These are phyloP conservation scores for Callorhinus ursinus DNA, from an alignment of 2,113 vertebrate genomes.

Conservation along the genomic window DNA sequence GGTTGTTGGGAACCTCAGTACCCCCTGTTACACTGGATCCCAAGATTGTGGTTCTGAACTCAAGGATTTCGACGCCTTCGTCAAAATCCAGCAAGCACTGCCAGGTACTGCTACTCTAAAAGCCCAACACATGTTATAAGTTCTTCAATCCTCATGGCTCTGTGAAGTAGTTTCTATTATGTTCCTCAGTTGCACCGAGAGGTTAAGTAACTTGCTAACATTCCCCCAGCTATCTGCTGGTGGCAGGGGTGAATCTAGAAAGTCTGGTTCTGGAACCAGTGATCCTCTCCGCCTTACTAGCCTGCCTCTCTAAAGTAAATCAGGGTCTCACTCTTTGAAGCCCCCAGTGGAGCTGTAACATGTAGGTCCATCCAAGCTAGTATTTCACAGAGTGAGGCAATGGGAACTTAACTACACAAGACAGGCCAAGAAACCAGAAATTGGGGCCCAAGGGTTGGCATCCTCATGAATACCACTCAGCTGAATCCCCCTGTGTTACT, in stretches of 20 bases:
- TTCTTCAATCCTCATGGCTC: neutral
- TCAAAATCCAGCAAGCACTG: neutral
- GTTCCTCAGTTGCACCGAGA: neutral
- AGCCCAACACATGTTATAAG: accelerated
- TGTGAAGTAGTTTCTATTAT: neutral
- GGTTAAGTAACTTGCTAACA: neutral
- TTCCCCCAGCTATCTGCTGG: neutral
- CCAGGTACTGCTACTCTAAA: neutral
- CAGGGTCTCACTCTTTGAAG: neutral
- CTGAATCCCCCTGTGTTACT: neutral
- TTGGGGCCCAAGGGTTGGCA: neutral
- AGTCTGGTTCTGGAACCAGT: neutral
- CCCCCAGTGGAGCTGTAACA: neutral
- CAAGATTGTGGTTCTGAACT: neutral
- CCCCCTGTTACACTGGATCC: neutral
- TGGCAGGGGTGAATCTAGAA: neutral
- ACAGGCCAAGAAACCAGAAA: neutral
- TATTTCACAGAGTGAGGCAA: neutral
- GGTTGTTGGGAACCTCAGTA: neutral
- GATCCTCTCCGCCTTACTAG: neutral
- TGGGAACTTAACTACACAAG: neutral
- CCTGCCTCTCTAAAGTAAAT: neutral
- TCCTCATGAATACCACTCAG: neutral
- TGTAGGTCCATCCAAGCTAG: neutral
- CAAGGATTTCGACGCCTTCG: neutral